These are phyloP conservation scores for Nycticebus coucang DNA, from an alignment of 2,113 vertebrate species.

Conservation along the genomic window DNA sequence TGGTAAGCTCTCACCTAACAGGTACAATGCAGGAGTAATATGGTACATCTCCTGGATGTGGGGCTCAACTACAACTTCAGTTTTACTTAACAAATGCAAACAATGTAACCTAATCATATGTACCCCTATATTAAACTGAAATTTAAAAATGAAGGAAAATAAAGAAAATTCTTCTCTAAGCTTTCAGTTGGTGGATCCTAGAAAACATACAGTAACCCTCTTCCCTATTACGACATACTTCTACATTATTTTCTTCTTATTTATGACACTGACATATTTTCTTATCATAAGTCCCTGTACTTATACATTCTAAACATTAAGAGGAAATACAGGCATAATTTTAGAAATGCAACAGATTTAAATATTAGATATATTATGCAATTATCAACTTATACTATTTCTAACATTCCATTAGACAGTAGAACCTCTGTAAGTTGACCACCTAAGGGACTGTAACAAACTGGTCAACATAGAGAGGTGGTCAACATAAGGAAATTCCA, in stretches of 20 bases:
- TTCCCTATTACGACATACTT: not conserved
- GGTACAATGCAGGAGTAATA: too few relatives aligned
- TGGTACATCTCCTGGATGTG: too few relatives aligned
- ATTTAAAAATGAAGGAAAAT: too few relatives aligned
- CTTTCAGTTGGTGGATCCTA: not conserved
- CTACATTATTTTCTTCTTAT: not conserved
- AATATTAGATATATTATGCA: not conserved
- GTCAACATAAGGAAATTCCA: too few relatives aligned
- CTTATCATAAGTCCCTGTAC: not conserved
- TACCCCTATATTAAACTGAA: too few relatives aligned
- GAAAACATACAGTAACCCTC: not conserved
- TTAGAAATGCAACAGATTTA: not conserved
- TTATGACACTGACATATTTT: not conserved
- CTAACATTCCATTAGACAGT: not conserved
- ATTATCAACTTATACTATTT: not conserved
- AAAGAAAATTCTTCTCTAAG: not conserved
- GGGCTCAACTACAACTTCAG: too few relatives aligned
- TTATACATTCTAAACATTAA: not conserved
- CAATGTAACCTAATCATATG: too few relatives aligned
- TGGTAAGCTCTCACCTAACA: too few relatives aligned
- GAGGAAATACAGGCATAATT: not conserved
- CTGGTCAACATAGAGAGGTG: too few relatives aligned
- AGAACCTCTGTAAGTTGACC: too few relatives aligned
- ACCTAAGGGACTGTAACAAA: too few relatives aligned
- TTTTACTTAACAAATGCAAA: too few relatives aligned